Conservation (phyloP, 2,888 invertebrate species). For the Augochlorella aurata region DNA sequence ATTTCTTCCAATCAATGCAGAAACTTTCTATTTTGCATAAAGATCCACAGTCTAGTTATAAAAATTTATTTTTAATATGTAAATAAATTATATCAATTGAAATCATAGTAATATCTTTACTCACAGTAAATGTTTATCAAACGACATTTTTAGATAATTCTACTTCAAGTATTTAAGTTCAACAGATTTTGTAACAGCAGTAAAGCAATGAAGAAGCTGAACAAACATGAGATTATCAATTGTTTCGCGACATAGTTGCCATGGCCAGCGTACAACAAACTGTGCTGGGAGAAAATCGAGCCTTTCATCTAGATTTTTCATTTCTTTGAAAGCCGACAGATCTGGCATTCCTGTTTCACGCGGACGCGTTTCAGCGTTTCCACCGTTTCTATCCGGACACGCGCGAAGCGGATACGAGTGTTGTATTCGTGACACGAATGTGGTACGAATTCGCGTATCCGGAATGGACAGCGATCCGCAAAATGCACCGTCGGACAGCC, state of each 20-base stretch:
- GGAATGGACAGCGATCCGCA: conserved; percentile 46
- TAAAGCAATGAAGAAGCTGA: not conserved
- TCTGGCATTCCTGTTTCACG: not conserved
- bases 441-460: conserved; percentile 49
- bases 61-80: too few relatives aligned
- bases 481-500: conserved; percentile 55
- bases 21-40: too few relatives aligned
- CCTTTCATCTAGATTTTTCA: not conserved
- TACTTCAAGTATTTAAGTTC: not conserved
- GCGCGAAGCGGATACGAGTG: conserved; percentile 29
- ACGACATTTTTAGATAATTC: too few relatives aligned
- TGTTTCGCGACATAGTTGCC: not conserved
- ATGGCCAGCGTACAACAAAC: too few relatives aligned
- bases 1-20: too few relatives aligned
- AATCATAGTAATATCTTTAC: too few relatives aligned
- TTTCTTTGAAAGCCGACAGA: not conserved
- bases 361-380: conserved; percentile 18
- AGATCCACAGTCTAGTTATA: too few relatives aligned
- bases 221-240: not conserved
- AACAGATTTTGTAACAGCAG: not conserved
- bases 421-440: conserved; percentile 40
- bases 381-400: conserved; percentile 15
- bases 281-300: not conserved
- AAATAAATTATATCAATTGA: too few relatives aligned
- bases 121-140: too few relatives aligned